Base-by-base conservation (phyloP, 2,797 vertebrate genomes). In the Helostoma temminkii region DNA sequence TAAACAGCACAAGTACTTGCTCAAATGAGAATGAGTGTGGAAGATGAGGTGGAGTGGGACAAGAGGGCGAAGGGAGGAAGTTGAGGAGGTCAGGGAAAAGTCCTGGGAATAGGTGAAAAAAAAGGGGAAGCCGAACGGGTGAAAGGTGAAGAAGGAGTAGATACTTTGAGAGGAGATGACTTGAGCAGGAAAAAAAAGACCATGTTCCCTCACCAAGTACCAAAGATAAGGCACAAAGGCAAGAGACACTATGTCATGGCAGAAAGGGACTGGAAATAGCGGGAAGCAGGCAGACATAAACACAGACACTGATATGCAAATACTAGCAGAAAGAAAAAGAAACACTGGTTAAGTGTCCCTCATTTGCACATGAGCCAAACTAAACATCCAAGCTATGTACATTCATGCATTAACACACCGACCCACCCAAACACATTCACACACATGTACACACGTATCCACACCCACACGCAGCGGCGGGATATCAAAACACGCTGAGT, bases 401-500 rank as follows among this genome's bases (percentile, higher is more conserved):
- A 52, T 39, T 62, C 48, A 49, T 15, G 41, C 32, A 50, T 26
- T 24, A 49, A 75, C 46, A 62, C 45, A 39, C 18, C 9, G 2
- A 41, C 25, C 48, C 62, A 74, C 63, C 58, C 47, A 42, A 52
- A 55, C 39, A 32, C 57, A 32, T 28, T 8, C 37, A 58, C 71
- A 71, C 49, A 54, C 41, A 45, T 25, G n/a, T 18, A 54, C 59
- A 68, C 61, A 64, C n/a, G 25, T 78, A 76, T 67, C 48, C 64
- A 83, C 71, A 73, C 76, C 43, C 74, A 72, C 74, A 39, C 69
- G 25, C 65, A 78, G 72, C 61, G 28, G 62, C 66, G 3, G 81
- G 86, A 63, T 83, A 86, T 86, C 72, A 71, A 82, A 89, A 87
- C 90, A 92, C 18, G 75, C 90, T 84, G 90, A 85, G 91, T 81